phyloP scores from a whole-genome alignment of 2,113 vertebrate species.

The Onychorhynchus coronatus region DNA sequence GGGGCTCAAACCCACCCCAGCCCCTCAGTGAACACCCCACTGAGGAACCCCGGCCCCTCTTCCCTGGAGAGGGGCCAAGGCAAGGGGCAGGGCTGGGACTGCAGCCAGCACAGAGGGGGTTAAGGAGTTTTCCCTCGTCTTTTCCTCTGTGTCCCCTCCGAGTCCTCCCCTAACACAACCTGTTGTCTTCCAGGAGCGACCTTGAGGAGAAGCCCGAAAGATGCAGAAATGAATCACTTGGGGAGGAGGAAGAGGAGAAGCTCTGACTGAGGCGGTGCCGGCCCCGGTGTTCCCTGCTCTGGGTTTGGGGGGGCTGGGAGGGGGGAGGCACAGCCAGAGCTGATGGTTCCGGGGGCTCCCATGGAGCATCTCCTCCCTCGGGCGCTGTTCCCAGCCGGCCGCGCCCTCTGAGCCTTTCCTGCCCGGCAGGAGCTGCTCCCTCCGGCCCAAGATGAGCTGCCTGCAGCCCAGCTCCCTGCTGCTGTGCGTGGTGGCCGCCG shows the following conservation, averaged over 20 bases:
- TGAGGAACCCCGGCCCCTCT: accelerated
- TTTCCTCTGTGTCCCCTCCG: accelerated
- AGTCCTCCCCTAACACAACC: not conserved
- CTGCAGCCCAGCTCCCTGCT: constrained; percentile 74
- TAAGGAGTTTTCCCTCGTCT: not conserved
- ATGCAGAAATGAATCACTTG: not conserved
- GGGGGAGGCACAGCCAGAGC: not conserved
- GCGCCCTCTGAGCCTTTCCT: not conserved
- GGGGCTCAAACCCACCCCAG: not conserved
- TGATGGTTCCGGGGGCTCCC: not conserved
- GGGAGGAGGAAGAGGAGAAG: not conserved
- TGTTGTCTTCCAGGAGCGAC: not conserved
- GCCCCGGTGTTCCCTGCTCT: not conserved
- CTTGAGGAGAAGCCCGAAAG: not conserved
- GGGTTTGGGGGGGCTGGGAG: accelerated
- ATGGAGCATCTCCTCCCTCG: not conserved
- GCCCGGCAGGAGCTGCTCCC: not conserved
- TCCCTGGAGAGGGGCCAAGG: too few relatives aligned
- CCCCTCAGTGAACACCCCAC: accelerated
- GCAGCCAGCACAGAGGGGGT: not conserved
- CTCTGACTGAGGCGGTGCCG: constrained; percentile 1
- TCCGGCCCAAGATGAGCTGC: constrained; percentile 66
- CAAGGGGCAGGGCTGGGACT: not conserved
- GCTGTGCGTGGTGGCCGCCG: constrained; percentile 70
- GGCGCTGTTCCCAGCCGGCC: not conserved